Percentiles rank a stretch among this genome's conserved stretches.
Evolutionary conservation across 2,113 vertebrate species (phyloP).

Genomic region (Neotoma lepida): DNA sequence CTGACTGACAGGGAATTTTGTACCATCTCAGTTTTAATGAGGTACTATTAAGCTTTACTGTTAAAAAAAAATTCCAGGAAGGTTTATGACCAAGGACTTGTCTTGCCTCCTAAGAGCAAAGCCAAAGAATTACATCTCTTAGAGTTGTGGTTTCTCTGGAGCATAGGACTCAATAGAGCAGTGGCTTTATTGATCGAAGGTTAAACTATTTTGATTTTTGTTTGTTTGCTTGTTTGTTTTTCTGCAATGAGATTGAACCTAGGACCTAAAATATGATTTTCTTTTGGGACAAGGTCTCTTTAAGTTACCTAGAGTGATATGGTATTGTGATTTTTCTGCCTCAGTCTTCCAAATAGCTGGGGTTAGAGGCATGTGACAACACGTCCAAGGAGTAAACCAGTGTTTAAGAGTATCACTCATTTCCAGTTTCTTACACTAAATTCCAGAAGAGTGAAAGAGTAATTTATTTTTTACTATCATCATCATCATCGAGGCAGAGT

Average conservation of each 20-base stretch:
- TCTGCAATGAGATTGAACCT: not conserved
- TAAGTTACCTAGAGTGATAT: not conserved
- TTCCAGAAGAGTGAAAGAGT: slow-evolving; percentile 1
- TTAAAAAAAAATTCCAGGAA: not conserved
- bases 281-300: not conserved
- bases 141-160: not conserved
- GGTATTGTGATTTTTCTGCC: not conserved
- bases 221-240: not conserved
- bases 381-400: not conserved
- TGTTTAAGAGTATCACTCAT: slow-evolving; percentile 39
- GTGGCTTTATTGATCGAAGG: not conserved
- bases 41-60: not conserved
- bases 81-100: not conserved
- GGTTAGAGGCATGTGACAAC: not conserved
- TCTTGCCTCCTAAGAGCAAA: not conserved
- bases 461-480: not conserved
- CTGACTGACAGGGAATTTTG: not conserved
- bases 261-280: not conserved
- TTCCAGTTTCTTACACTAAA: slow-evolving; percentile 19
- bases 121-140: not conserved
- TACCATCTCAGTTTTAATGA: slow-evolving; percentile 26
- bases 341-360: not conserved
- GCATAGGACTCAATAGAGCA: not conserved
- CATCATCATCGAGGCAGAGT: not conserved
- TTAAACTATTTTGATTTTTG: not conserved